A percentile compares a stretch with the other conserved stretches of the same genome.
These are phyloP conservation scores for Gnatocerus cornutus DNA, from an alignment of 2,888 invertebrate genomes.

Conservation along the genomic window DNA sequence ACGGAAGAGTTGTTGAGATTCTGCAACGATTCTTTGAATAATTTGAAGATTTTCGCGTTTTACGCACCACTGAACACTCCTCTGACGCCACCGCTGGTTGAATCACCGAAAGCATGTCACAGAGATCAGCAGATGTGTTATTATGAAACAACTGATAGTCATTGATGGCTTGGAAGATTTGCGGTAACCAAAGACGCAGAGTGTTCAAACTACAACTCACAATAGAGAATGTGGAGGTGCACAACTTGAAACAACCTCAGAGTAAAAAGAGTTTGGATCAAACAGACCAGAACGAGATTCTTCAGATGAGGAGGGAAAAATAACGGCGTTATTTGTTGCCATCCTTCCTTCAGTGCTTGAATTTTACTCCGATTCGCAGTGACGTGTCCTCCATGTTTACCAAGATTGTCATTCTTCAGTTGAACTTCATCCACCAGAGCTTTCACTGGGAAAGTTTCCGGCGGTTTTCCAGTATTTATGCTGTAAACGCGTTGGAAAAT, in stretches of 20 bases:
- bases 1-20: slow-evolving; percentile 69
- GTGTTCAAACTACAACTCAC: slow-evolving; percentile 76
- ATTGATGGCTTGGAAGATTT: slow-evolving; percentile 82
- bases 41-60: too few relatives aligned
- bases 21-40: too few relatives aligned
- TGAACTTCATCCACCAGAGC: slow-evolving; percentile 62
- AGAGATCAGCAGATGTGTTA: slow-evolving; percentile 65
- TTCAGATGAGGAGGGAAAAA: slow-evolving; percentile 76
- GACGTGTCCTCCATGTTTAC: slow-evolving; percentile 65
- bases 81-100: slow-evolving; percentile 53
- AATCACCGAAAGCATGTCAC: slow-evolving; percentile 72
- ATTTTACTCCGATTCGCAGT: slow-evolving; percentile 61
- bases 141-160: slow-evolving; percentile 62
- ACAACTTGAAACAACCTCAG: slow-evolving; percentile 72
- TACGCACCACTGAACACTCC: slow-evolving; percentile 66
- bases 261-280: slow-evolving; percentile 77
- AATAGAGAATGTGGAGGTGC: too few relatives aligned
- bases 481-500: slow-evolving; percentile 79
- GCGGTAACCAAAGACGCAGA: slow-evolving; percentile 89
- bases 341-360: slow-evolving; percentile 75
- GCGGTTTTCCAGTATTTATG: slow-evolving; percentile 77
- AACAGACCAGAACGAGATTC: slow-evolving; percentile 76
- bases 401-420: slow-evolving; percentile 41
- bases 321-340: slow-evolving; percentile 77
- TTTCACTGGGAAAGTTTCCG: slow-evolving; percentile 78